A percentile compares a stretch with the other conserved stretches of the same genome.
Conservation (phyloP, 1,140 invertebrate genomes). For the Artemia franciscana region DNA sequence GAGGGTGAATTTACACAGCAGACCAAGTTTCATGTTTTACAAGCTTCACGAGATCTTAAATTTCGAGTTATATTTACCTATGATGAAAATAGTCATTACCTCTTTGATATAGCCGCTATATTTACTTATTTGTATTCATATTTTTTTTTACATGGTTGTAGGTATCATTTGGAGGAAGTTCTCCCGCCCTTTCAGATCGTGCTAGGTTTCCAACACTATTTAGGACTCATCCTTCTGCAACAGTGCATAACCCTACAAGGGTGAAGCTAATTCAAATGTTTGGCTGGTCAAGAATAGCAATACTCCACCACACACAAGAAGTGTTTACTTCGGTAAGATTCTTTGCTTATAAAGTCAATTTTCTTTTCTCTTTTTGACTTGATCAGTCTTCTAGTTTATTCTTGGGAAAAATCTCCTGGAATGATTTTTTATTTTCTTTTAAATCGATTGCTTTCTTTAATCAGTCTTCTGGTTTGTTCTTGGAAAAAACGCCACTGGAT, state of each 20-base stretch:
- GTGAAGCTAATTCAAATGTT: conserved; percentile 92
- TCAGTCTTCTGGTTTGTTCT: too few relatives aligned
- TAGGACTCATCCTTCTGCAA: conserved; percentile 94
- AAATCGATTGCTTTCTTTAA: too few relatives aligned
- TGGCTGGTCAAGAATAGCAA: conserved; percentile 86
- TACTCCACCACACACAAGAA: conserved; percentile 94
- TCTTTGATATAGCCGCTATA: conserved; percentile 14
- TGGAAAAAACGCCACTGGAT: too few relatives aligned
- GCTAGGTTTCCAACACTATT: conserved; percentile 93
- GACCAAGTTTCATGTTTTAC: too few relatives aligned
- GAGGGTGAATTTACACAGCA: too few relatives aligned
- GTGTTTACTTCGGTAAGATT: conserved; percentile 82
- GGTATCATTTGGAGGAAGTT: conserved; percentile 94
- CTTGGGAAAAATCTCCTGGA: too few relatives aligned
- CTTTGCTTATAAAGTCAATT: background rate
- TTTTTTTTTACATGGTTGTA: conserved; percentile 29
- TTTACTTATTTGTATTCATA: conserved; percentile 1
- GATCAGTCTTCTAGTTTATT: too few relatives aligned
- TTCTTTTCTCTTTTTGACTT: too few relatives aligned
- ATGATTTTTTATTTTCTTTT: too few relatives aligned
- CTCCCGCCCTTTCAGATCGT: conserved; percentile 89
- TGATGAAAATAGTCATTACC: conserved; percentile 10
- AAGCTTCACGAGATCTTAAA: too few relatives aligned
- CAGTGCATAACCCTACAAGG: conserved; percentile 93
- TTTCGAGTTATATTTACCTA: too few relatives aligned